Evolutionary conservation across 2,113 vertebrate genomes (phyloP).

Genomic region (Ranitomeya imitator): DNA sequence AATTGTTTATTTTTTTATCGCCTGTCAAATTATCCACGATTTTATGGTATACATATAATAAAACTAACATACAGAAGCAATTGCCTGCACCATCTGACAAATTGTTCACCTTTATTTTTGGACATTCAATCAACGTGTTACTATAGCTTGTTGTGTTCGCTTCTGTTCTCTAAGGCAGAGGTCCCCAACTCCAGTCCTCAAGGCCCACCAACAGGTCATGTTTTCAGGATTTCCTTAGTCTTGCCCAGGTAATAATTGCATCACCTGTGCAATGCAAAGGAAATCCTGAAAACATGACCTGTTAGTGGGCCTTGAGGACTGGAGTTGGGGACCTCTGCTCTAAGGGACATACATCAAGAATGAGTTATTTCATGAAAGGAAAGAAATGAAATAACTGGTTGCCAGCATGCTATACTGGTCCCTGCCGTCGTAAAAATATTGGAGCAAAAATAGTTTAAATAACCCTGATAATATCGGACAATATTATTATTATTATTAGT

Average conservation of each 20-base stretch:
- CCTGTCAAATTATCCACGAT: neutral
- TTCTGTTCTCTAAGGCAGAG: neutral
- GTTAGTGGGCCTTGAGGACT: too few species aligned
- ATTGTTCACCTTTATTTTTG: neutral
- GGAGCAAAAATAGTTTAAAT: neutral
- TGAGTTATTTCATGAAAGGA: neutral
- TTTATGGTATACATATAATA: neutral
- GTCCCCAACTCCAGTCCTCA: too few species aligned
- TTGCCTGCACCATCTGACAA: neutral
- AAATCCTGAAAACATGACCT: too few species aligned
- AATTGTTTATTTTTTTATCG: neutral
- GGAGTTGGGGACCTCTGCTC: too few species aligned
- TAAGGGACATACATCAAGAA: conserved; percentile 1
- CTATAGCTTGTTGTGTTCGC: neutral
- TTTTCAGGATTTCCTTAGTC: too few species aligned
- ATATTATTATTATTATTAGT: too few species aligned
- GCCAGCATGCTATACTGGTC: neutral
- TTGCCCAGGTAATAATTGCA: too few species aligned
- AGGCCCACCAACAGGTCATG: too few species aligned
- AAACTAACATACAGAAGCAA: neutral
- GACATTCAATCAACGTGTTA: neutral
- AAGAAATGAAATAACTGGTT: neutral
- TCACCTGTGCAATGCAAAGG: too few species aligned
- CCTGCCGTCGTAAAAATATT: neutral
- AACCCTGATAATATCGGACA: too few species aligned